These are phyloP conservation scores for Carlito syrichta DNA, from an alignment of 2,113 vertebrate genomes.

Conservation along the genomic window DNA sequence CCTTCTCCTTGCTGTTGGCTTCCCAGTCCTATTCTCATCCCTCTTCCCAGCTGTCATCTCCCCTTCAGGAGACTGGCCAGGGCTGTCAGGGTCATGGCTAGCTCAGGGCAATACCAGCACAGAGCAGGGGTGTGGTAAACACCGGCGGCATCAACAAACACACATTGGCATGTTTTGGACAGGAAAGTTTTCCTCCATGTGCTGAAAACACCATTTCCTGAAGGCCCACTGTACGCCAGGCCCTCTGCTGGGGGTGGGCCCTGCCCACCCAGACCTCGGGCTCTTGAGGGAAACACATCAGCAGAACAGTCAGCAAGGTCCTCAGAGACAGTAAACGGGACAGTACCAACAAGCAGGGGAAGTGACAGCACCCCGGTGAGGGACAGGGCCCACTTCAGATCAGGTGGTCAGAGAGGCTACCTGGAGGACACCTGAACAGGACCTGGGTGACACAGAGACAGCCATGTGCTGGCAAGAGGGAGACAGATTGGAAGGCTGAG, in stretches of 20 bases:
- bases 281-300: too few relatives aligned
- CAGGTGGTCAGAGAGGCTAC: too few relatives aligned
- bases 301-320: too few relatives aligned
- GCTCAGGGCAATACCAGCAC: fast-evolving
- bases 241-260: neutral
- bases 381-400: too few relatives aligned
- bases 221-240: neutral
- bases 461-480: too few relatives aligned
- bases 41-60: neutral
- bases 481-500: too few relatives aligned
- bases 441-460: too few relatives aligned
- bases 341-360: too few relatives aligned
- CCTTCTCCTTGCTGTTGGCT: neutral
- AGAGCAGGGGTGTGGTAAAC: neutral
- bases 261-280: neutral
- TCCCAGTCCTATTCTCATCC: neutral
- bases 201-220: neutral
- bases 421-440: too few relatives aligned
- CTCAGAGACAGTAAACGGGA: too few relatives aligned
- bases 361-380: too few relatives aligned
- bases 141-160: too few relatives aligned
- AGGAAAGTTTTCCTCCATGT: neutral
- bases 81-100: fast-evolving
- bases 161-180: neutral
- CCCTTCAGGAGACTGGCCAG: neutral